Evolutionary conservation across 2,797 vertebrate genomes (phyloP).

Genomic region (Sus cebifrons): DNA sequence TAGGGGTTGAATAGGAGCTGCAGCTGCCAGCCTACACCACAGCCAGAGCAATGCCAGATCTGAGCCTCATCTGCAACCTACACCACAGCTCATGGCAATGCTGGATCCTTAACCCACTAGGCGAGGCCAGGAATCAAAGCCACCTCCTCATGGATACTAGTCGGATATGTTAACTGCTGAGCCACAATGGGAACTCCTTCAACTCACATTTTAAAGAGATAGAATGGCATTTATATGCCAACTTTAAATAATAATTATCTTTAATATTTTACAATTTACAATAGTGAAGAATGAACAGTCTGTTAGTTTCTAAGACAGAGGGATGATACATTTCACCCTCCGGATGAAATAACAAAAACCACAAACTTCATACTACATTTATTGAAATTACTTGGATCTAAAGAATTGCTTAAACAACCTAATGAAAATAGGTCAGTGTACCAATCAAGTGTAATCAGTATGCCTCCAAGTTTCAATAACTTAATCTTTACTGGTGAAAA

Average conservation of each 20-base stretch:
- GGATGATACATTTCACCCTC: conserved; percentile 25
- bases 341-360: conserved; percentile 55
- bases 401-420: conserved; percentile 43
- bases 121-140: too few relatives aligned
- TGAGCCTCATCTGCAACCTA: too few relatives aligned
- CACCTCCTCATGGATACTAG: too few relatives aligned
- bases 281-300: not conserved
- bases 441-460: not conserved
- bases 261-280: conserved; percentile 63
- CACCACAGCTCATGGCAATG: too few relatives aligned
- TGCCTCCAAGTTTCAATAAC: conserved; percentile 33
- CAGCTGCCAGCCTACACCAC: too few relatives aligned
- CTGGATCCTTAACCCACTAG: too few relatives aligned
- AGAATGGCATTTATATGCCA: conserved; percentile 8
- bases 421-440: conserved; percentile 20
- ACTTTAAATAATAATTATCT: conserved; percentile 50
- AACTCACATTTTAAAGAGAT: conserved; percentile 63
- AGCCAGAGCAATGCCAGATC: too few relatives aligned
- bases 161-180: too few relatives aligned
- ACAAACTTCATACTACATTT: conserved; percentile 44
- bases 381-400: conserved; percentile 25
- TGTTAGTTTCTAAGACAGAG: not conserved
- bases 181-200: not conserved
- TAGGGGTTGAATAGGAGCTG: too few relatives aligned
- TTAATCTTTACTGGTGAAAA: not conserved